phyloP scores from a whole-genome alignment of 2,113 vertebrate species.

The Cochlearius cochlearius region DNA sequence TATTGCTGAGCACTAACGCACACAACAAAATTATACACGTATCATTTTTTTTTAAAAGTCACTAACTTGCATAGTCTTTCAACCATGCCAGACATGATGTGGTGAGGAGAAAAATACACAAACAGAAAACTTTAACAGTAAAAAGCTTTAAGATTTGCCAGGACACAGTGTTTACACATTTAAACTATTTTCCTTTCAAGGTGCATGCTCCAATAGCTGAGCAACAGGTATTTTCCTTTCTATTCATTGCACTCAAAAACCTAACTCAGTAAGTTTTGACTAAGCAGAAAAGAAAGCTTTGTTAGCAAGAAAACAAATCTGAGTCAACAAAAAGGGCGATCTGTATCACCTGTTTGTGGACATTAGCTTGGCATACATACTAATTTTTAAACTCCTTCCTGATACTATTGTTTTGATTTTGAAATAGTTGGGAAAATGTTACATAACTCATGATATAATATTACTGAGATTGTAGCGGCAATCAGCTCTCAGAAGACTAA shows the following conservation, averaged over 20 bases:
- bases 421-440: not conserved
- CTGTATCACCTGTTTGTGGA: not conserved
- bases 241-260: not conserved
- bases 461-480: accelerated
- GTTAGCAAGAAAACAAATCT: not conserved
- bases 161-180: not conserved
- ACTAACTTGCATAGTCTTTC: not conserved
- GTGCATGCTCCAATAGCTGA: not conserved
- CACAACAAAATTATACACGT: not conserved
- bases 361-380: not conserved
- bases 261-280: not conserved
- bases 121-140: not conserved
- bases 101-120: not conserved
- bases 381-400: not conserved
- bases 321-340: not conserved
- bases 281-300: not conserved
- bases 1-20: not conserved
- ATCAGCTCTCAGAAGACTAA: not conserved
- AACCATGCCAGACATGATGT: not conserved
- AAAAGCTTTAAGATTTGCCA: not conserved
- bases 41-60: not conserved
- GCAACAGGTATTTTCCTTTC: not conserved
- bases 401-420: not conserved
- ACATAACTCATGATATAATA: not conserved
- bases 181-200: not conserved